Evolutionary conservation across 1,140 invertebrate genomes (phyloP).

Genomic region (Tetragnatha versicolor): DNA sequence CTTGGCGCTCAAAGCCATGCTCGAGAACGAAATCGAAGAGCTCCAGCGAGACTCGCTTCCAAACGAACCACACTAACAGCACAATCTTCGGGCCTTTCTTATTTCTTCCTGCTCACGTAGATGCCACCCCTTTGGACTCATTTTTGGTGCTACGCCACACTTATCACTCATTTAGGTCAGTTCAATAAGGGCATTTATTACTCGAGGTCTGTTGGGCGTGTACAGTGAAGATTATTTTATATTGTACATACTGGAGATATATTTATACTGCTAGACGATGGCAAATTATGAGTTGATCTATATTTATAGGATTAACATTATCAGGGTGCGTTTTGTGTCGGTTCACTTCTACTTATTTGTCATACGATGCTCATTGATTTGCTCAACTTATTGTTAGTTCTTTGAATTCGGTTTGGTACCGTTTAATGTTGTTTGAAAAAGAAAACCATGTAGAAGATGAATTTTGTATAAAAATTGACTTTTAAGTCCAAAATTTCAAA

Average conservation of each 20-base stretch:
- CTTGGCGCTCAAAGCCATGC: conserved; percentile 59
- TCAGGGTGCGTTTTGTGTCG: conserved; percentile 27
- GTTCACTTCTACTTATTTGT: neutral
- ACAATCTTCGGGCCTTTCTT: conserved; percentile 50
- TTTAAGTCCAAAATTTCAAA: too few species aligned
- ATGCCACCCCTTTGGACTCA: conserved; percentile 11
- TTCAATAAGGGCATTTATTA: conserved; percentile 25
- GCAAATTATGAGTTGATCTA: conserved; percentile 40
- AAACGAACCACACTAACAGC: conserved; percentile 52
- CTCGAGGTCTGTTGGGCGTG: conserved; percentile 29
- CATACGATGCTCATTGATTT: conserved; percentile 37
- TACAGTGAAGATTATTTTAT: conserved; percentile 51
- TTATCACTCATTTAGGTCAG: conserved; percentile 33
- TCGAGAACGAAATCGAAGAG: conserved; percentile 63
- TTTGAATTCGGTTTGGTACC: too few species aligned
- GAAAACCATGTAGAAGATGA: too few species aligned
- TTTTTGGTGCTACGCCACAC: conserved; percentile 54
- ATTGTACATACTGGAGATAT: conserved; percentile 53
- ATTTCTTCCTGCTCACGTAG: conserved; percentile 12
- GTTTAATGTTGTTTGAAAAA: too few species aligned
- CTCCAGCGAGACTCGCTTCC: conserved; percentile 59
- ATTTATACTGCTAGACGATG: conserved; percentile 44
- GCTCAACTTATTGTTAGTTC: conserved; percentile 21
- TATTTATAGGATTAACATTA: conserved; percentile 13
- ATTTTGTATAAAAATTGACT: too few species aligned